Percentiles rank a stretch among this genome's conserved stretches.
Evolutionary conservation across 2,113 vertebrate genomes (phyloP).

Genomic region (Daboia siamensis): DNA sequence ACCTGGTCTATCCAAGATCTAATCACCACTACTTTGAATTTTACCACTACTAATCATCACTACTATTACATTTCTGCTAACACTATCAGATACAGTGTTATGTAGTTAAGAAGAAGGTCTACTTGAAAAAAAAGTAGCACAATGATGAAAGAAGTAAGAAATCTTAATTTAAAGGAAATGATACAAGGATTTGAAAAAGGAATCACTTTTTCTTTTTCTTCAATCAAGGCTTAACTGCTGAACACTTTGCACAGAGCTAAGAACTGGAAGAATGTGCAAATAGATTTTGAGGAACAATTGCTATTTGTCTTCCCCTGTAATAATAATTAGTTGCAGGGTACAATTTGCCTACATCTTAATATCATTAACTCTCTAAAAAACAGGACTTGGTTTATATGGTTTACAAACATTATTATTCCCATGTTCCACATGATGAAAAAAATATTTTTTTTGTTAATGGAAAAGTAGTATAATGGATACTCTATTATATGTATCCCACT

Average conservation of each 20-base stretch:
- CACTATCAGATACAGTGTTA: not conserved
- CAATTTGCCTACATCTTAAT: not conserved
- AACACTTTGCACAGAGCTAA: not conserved
- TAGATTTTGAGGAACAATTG: not conserved
- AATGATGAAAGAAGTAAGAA: constrained; percentile 11
- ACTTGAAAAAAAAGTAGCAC: constrained; percentile 11
- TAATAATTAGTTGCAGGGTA: not conserved
- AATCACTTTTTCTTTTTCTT: constrained; percentile 5
- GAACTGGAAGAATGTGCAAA: not conserved
- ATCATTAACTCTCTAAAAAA: not conserved
- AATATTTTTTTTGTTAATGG: not conserved
- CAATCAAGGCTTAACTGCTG: constrained; percentile 6
- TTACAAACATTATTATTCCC: not conserved
- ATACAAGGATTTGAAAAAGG: not conserved
- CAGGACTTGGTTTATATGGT: not conserved
- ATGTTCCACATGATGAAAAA: not conserved
- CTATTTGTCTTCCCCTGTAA: not conserved
- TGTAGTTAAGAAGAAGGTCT: not conserved
- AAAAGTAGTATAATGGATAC: not conserved
- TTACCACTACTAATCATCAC: not conserved
- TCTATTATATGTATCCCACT: not conserved
- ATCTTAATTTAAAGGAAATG: constrained; percentile 10
- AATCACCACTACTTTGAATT: not conserved
- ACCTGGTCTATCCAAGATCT: constrained; percentile 4
- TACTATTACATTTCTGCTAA: constrained; percentile 7